phyloP scores from a whole-genome alignment of 2,888 invertebrate species.

The Dinocampus coccinellae region DNA sequence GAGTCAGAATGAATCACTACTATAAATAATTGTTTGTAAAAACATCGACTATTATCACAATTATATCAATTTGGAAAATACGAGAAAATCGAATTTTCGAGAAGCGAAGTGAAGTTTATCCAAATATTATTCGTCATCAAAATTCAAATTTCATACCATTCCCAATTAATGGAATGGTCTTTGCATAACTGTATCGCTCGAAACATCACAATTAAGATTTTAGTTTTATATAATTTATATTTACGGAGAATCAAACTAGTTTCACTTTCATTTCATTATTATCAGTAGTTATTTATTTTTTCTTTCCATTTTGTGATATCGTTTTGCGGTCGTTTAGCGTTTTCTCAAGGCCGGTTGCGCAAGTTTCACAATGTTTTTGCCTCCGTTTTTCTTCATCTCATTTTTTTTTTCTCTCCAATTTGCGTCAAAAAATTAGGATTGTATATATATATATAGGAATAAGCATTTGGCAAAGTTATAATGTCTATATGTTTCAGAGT shows the following conservation, averaged over 20 bases:
- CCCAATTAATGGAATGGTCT: background rate
- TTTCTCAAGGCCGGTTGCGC: background rate
- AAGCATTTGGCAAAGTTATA: too few relatives aligned
- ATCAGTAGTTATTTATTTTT: too few relatives aligned
- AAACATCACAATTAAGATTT: background rate
- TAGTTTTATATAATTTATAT: background rate
- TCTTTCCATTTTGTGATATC: background rate
- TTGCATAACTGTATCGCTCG: background rate
- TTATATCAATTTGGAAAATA: background rate
- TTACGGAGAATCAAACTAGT: background rate
- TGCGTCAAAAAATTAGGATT: too few relatives aligned
- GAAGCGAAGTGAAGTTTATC: background rate
- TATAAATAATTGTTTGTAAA: background rate
- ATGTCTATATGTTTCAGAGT: too few relatives aligned
- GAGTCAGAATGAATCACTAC: background rate
- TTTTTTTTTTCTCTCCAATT: too few relatives aligned
- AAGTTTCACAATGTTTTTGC: constrained; percentile 1
- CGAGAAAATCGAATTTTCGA: background rate
- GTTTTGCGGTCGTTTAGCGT: background rate
- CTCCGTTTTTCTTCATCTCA: too few relatives aligned
- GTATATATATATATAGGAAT: too few relatives aligned
- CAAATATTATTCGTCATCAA: background rate
- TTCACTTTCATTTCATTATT: too few relatives aligned
- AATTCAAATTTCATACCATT: background rate
- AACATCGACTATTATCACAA: background rate